A percentile compares a stretch with the other conserved stretches of the same genome.
These are phyloP conservation scores for Drosophila falleni DNA, from an alignment of 2,888 invertebrate species.

Conservation along the genomic window DNA sequence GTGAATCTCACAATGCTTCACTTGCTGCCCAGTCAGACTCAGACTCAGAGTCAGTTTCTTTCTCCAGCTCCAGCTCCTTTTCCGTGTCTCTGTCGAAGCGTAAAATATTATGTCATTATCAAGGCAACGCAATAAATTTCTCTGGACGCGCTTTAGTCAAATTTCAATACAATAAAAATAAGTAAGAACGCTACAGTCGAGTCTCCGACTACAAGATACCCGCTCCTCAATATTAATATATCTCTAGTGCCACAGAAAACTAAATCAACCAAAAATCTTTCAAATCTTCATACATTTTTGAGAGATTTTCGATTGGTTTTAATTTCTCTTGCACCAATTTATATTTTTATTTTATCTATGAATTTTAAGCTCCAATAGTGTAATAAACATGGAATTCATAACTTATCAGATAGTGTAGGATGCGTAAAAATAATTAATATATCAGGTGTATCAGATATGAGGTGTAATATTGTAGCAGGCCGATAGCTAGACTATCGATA, in stretches of 20 bases:
- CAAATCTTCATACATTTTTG: too few relatives aligned
- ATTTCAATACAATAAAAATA: conserved; percentile 63
- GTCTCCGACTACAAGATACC: background rate
- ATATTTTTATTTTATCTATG: background rate
- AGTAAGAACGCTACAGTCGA: background rate
- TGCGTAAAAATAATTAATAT: too few relatives aligned
- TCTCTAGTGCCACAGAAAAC: too few relatives aligned
- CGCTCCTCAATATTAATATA: background rate
- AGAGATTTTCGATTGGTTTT: too few relatives aligned
- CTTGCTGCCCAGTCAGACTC: conserved; percentile 25
- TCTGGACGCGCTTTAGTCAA: conserved; percentile 69
- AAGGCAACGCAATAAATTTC: conserved; percentile 76
- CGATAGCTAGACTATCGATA: too few relatives aligned
- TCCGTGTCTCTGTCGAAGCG: conserved; percentile 74
- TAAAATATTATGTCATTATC: conserved; percentile 83
- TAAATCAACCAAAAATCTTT: too few relatives aligned
- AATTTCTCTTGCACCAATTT: too few relatives aligned
- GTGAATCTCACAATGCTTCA: conserved; percentile 41
- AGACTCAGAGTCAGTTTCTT: background rate
- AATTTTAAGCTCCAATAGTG: background rate
- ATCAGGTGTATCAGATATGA: too few relatives aligned
- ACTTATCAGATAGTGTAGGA: too few relatives aligned
- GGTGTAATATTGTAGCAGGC: too few relatives aligned
- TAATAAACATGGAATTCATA: too few relatives aligned
- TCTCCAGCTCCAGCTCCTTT: background rate